Conservation (phyloP, 2,113 vertebrate species). For the Neotragus pygmaeus region DNA sequence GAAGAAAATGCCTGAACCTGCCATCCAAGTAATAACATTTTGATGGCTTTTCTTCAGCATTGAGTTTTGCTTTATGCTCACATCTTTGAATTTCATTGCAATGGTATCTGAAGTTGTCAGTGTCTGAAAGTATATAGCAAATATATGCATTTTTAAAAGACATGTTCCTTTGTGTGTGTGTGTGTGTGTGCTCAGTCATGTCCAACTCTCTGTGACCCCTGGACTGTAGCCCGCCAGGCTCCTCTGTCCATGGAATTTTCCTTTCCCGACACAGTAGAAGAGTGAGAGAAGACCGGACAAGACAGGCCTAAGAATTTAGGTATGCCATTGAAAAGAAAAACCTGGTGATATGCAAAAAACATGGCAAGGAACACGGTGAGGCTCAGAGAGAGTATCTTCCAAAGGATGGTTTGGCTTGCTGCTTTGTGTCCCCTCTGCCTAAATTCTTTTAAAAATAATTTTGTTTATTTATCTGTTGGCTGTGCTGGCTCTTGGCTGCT, state of each 20-base stretch:
- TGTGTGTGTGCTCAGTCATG: accelerated
- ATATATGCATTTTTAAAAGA: not conserved
- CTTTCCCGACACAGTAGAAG: not conserved
- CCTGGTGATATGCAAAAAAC: not conserved
- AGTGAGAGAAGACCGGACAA: not conserved
- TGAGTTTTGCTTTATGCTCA: not conserved
- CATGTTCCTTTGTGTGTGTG: not conserved
- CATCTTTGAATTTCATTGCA: not conserved
- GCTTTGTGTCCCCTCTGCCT: not conserved
- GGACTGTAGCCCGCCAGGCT: not conserved
- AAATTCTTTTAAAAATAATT: not conserved
- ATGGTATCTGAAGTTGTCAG: not conserved
- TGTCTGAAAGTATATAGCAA: not conserved
- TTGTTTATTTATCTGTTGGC: not conserved
- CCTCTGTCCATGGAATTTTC: not conserved
- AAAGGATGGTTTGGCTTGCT: not conserved
- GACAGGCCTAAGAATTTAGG: not conserved
- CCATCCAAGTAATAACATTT: not conserved
- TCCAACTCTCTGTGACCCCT: not conserved
- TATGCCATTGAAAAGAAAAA: not conserved
- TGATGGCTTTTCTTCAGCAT: not conserved
- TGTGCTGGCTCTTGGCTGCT: accelerated
- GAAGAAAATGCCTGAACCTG: not conserved
- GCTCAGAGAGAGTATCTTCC: not conserved
- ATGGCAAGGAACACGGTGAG: not conserved